phyloP scores from a whole-genome alignment of 2,888 invertebrate genomes.

The Trichogramma evanescens region DNA sequence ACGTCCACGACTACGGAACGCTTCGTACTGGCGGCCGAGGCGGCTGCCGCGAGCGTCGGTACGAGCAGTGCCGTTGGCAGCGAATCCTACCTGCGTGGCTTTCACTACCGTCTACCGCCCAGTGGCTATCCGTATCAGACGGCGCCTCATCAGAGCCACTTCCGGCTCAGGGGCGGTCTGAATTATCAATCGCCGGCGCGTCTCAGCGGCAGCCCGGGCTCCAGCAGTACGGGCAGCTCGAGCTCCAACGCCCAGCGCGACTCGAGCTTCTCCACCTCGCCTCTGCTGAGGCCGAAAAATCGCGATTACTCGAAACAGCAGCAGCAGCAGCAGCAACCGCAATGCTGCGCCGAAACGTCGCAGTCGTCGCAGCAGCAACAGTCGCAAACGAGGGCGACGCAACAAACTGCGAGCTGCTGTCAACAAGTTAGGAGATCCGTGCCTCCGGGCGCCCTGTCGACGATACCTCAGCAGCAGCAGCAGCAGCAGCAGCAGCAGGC shows the following conservation, averaged over 20 bases:
- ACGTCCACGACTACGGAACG: constrained; percentile 68
- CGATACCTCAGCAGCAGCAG: constrained; percentile 29
- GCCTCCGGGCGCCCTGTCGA: constrained; percentile 50
- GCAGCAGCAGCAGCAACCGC: constrained; percentile 29
- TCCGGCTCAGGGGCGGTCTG: constrained; percentile 41
- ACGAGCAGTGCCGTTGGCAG: too few species aligned
- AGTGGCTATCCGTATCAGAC: constrained; percentile 23
- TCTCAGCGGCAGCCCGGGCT: constrained; percentile 48
- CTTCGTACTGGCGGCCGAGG: constrained; percentile 55
- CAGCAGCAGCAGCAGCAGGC: constrained; percentile 1
- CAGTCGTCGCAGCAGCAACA: neutral
- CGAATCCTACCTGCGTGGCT: constrained; percentile 31
- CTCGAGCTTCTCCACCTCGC: constrained; percentile 43
- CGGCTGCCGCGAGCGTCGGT: constrained; percentile 40
- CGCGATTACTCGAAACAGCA: constrained; percentile 43
- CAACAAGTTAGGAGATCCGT: constrained; percentile 54
- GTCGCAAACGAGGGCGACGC: constrained; percentile 46
- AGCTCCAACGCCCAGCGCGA: constrained; percentile 47
- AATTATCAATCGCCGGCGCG: constrained; percentile 40
- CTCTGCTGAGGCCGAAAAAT: constrained; percentile 45
- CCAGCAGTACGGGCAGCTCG: constrained; percentile 49
- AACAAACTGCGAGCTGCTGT: constrained; percentile 48
- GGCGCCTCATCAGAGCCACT: constrained; percentile 42
- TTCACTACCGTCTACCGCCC: constrained; percentile 53
- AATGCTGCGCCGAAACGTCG: constrained; percentile 4